A percentile compares a stretch with the other conserved stretches of the same genome.
These are phyloP conservation scores for Excalfactoria chinensis DNA, from an alignment of 2,113 vertebrate species.

Conservation along the genomic window DNA sequence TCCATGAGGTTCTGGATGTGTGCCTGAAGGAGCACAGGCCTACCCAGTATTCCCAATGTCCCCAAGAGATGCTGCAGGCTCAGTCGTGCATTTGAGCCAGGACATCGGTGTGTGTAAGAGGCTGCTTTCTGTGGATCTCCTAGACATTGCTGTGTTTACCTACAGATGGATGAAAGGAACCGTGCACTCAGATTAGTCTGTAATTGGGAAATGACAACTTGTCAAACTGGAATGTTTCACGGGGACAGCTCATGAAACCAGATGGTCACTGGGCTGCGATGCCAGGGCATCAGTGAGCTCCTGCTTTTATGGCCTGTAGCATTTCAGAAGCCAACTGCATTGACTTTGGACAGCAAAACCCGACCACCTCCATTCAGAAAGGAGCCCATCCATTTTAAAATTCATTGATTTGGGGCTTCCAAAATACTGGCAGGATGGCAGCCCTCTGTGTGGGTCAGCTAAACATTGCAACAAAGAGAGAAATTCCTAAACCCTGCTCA, in stretches of 20 bases:
- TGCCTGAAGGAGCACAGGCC: neutral
- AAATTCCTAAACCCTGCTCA: neutral
- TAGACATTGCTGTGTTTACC: neutral
- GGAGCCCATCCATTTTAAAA: neutral
- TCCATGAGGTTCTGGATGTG: accelerated
- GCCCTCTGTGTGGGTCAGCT: neutral
- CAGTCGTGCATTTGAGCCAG: neutral
- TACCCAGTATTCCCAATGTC: neutral
- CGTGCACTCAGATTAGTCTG: neutral
- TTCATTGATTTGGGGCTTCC: neutral
- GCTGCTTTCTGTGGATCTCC: neutral
- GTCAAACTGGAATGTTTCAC: neutral
- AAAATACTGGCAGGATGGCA: neutral
- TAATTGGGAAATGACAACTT: neutral
- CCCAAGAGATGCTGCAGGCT: neutral
- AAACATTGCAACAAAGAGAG: neutral
- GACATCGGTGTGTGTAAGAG: accelerated
- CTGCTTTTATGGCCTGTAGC: neutral
- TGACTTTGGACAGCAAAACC: neutral
- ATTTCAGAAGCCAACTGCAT: neutral
- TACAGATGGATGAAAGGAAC: neutral
- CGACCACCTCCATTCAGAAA: neutral
- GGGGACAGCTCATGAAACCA: neutral
- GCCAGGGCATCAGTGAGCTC: neutral
- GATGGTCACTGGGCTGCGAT: neutral